Evolutionary conservation across 2,888 invertebrate species (phyloP), one percentile per base, ranked within the genome.

Genomic region (Acleris cristana): DNA sequence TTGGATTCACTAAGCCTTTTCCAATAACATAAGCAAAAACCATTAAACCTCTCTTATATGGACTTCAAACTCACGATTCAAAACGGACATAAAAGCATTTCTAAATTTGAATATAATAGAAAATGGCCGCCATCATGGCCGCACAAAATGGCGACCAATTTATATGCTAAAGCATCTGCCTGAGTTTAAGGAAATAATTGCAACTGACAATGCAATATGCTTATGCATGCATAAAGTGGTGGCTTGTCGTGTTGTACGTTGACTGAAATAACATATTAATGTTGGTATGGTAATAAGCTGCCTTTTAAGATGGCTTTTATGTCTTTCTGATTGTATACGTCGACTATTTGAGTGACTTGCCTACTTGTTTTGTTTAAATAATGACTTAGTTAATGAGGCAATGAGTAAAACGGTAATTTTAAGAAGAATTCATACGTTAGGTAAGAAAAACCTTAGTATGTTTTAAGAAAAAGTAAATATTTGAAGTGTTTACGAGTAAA

Each of bases 61-160:
- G 62, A 23, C 45, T 45, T 16, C 18, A 62, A 21, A 40, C 53
- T 54, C 52, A 54, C 62, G 52, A 52, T 26, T 52, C 52, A 18
- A 23, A 59, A 68, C 76, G 72, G 40, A 40, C 40, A 40, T 40
- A 40, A 40, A 40, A 40, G 40, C 40, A 40, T 40, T 76, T 81
- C 83, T 49, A 79, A 79, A 87, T 88, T 89, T 88, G 85, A 89
- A 89, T 88, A 87, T 85, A 89, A 88, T 89, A 87, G 83, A 84
- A 84, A 82, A 87, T 83, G 81, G 80, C 77, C 70, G 71, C 77
- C 75, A 79, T 81, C 75, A 80, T 79, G 80, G 80, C 76, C 26
- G 65, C 72, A 72, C 79, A 74, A 77, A 75, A 77, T 76, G 79
- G 77, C 77, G 71, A 73, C 76, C 82, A 84, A 85, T 86, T 85